A percentile compares a stretch with the other conserved stretches of the same genome.
Evolutionary conservation across 1,140 invertebrate species (phyloP).

Genomic region (Chionoecetes opilio): DNA sequence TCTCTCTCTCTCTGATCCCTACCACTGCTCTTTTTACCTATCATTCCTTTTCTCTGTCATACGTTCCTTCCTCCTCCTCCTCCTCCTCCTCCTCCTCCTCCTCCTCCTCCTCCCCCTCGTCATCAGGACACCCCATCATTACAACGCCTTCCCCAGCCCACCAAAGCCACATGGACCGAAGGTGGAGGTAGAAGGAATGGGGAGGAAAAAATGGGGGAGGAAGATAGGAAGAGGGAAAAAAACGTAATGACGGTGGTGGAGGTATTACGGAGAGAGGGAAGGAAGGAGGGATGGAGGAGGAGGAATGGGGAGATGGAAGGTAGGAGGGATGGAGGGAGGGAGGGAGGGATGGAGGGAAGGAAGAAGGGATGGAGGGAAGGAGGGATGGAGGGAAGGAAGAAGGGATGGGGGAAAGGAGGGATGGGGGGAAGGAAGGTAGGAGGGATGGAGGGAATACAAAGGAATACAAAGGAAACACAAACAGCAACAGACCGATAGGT

Average conservation of each 20-base stretch:
- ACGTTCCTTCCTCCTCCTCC: not conserved
- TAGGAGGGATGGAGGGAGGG: not conserved
- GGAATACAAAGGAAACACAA: too few relatives aligned
- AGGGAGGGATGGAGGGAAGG: not conserved
- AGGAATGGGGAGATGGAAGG: not conserved
- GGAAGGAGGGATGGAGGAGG: not conserved
- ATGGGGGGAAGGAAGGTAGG: too few relatives aligned
- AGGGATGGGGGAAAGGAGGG: too few relatives aligned
- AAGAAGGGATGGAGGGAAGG: not conserved
- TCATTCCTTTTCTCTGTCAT: not conserved
- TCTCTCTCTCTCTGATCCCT: not conserved
- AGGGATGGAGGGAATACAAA: too few relatives aligned
- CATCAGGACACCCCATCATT: not conserved
- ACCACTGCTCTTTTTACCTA: too few relatives aligned
- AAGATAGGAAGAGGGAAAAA: not conserved
- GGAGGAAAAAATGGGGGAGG: not conserved
- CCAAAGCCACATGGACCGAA: not conserved
- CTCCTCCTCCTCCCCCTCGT: not conserved
- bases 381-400: too few relatives aligned
- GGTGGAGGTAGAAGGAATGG: not conserved
- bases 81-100: constrained; percentile 24
- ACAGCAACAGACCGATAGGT: too few relatives aligned
- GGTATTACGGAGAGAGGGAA: not conserved
- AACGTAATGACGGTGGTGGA: not conserved
- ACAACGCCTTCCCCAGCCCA: not conserved